Conservation (phyloP, 2,888 invertebrate genomes). For the Eugnorisma glareosa region DNA sequence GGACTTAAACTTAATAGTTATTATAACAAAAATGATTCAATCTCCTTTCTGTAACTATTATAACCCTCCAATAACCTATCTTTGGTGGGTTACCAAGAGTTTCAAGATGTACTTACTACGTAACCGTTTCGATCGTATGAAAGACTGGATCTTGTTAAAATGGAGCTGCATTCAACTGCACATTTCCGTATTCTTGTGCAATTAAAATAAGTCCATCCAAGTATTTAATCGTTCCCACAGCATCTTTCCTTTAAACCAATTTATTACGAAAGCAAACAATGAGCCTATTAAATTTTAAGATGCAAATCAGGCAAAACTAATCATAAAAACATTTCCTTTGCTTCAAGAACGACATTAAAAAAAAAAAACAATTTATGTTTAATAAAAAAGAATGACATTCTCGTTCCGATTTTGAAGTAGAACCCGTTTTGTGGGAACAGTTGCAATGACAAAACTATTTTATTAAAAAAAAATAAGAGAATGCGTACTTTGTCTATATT, state of each 20-base stretch:
- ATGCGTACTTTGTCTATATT: constrained; percentile 82
- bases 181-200: constrained; percentile 35
- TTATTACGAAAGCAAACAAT: constrained; percentile 34
- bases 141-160: constrained; percentile 28
- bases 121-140: not conserved
- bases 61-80: not conserved
- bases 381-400: constrained; percentile 68
- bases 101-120: not conserved
- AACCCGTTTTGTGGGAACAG: constrained; percentile 84
- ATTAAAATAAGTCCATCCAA: constrained; percentile 31
- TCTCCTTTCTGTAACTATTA: not conserved
- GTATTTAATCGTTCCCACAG: constrained; percentile 47
- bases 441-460: constrained; percentile 81
- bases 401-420: constrained; percentile 66
- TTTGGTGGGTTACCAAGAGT: not conserved
- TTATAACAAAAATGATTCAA: not conserved
- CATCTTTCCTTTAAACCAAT: constrained; percentile 29
- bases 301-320: constrained; percentile 53
- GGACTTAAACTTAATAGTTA: not conserved
- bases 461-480: constrained; percentile 72
- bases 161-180: not conserved
- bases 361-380: constrained; percentile 67
- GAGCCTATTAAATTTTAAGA: constrained; percentile 30
- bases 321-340: constrained; percentile 60
- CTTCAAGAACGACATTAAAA: constrained; percentile 37